Conservation (phyloP, 1,140 invertebrate species). For the Cherax destructor region DNA sequence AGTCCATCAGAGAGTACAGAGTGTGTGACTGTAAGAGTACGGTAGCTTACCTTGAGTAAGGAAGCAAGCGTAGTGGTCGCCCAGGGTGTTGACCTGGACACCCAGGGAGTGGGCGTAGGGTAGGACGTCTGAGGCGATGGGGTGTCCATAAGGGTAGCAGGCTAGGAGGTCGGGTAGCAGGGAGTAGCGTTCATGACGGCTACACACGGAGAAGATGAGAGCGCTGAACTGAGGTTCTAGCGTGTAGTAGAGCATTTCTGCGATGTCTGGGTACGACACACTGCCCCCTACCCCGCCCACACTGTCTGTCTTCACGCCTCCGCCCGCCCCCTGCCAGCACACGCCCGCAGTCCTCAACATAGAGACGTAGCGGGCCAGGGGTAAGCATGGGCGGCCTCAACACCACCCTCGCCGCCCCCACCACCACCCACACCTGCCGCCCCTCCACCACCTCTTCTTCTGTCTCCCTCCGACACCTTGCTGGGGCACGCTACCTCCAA, state of each 20-base stretch:
- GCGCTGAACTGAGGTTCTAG: conserved; percentile 60
- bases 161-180: conserved; percentile 46
- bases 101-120: conserved; percentile 53
- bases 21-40: too few species aligned
- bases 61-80: conserved; percentile 56
- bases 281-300: not conserved
- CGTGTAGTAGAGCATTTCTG: conserved; percentile 53
- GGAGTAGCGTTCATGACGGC: conserved; percentile 35
- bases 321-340: not conserved
- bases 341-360: conserved; percentile 45
- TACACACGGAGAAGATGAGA: conserved; percentile 52
- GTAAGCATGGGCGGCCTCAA: conserved; percentile 46
- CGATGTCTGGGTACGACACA: not conserved
- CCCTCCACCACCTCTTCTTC: not conserved
- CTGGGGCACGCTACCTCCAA: not conserved
- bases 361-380: conserved; percentile 26
- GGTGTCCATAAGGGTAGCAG: conserved; percentile 37
- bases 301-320: not conserved
- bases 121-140: conserved; percentile 27
- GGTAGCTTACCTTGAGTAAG: conserved; percentile 55
- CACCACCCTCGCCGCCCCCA: conserved; percentile 20
- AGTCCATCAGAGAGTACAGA: too few species aligned
- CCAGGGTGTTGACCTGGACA: conserved; percentile 40
- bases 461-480: not conserved
- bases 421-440: not conserved